These are phyloP conservation scores for Cephus runcator DNA, from an alignment of 2,888 invertebrate genomes.

Conservation along the genomic window DNA sequence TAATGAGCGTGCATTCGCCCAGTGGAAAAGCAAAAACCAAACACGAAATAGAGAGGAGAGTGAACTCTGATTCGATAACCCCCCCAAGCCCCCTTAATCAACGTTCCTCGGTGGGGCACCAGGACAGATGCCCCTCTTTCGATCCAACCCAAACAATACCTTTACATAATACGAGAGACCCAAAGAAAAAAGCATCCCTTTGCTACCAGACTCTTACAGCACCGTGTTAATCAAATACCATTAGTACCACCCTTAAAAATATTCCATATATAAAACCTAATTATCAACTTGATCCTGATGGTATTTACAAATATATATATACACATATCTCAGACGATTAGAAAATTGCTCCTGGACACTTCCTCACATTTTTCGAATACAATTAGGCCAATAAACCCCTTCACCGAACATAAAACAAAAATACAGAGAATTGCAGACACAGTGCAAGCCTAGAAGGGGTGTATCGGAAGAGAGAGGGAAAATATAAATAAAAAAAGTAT, in stretches of 20 bases:
- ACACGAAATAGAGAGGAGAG: conserved; percentile 10
- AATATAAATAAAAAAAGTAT: neutral
- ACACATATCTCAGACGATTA: neutral
- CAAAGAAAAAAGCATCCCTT: neutral
- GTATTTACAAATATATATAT: neutral
- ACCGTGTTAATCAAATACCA: neutral
- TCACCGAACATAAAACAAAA: neutral
- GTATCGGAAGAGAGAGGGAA: neutral
- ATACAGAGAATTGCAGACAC: neutral
- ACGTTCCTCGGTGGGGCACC: neutral
- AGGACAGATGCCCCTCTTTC: neutral
- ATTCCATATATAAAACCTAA: neutral
- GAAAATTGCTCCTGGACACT: neutral
- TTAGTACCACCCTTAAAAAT: neutral
- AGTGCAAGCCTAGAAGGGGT: neutral
- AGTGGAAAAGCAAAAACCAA: neutral
- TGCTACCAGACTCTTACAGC: neutral
- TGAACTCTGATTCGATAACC: neutral
- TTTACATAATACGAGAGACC: neutral
- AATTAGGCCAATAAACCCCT: neutral
- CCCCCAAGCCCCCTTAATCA: neutral
- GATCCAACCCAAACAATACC: neutral
- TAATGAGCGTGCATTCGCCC: conserved; percentile 13
- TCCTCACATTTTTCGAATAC: neutral
- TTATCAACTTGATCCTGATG: neutral